A percentile compares a stretch with the other conserved stretches of the same genome.
phyloP scores from a whole-genome alignment of 2,888 invertebrate genomes.

The Drosophila ustulata region DNA sequence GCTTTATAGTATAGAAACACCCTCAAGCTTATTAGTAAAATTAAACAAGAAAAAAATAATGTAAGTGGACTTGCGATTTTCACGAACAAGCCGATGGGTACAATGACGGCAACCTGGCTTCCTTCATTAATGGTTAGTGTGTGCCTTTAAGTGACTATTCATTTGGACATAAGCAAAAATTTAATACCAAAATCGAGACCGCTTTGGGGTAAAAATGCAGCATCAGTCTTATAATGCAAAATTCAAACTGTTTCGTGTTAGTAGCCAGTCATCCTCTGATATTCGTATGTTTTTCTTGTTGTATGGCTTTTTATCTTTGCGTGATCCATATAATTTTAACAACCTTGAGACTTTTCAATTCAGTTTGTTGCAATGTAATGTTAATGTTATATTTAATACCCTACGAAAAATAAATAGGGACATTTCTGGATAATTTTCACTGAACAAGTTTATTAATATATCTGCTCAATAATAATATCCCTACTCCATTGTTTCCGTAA shows the following conservation, averaged over 20 bases:
- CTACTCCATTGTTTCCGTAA: neutral
- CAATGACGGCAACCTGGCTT: constrained; percentile 2
- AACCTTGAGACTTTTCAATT: no score
- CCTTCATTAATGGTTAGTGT: constrained; percentile 41
- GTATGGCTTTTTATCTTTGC: constrained; percentile 23
- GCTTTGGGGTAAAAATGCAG: constrained; percentile 57
- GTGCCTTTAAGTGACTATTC: constrained; percentile 42
- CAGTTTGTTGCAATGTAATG: no score
- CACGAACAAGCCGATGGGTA: constrained; percentile 18
- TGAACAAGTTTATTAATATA: neutral
- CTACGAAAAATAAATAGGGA: neutral
- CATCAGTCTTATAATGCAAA: constrained; percentile 11
- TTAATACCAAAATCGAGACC: constrained; percentile 68
- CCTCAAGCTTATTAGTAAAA: constrained; percentile 53
- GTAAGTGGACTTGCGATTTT: constrained; percentile 30
- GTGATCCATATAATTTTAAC: neutral
- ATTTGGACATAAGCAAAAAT: constrained; percentile 61
- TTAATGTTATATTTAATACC: no score
- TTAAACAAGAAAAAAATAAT: constrained; percentile 6
- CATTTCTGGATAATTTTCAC: neutral
- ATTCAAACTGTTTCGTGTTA: constrained; percentile 13
- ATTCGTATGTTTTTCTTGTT: constrained; percentile 27
- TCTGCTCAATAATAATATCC: neutral
- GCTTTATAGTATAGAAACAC: constrained; percentile 51
- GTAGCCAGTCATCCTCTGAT: constrained; percentile 25